Percentiles rank a stretch among this genome's conserved stretches.
These are phyloP conservation scores for Oenanthe melanoleuca DNA, from an alignment of 2,113 vertebrate species.

Conservation along the genomic window DNA sequence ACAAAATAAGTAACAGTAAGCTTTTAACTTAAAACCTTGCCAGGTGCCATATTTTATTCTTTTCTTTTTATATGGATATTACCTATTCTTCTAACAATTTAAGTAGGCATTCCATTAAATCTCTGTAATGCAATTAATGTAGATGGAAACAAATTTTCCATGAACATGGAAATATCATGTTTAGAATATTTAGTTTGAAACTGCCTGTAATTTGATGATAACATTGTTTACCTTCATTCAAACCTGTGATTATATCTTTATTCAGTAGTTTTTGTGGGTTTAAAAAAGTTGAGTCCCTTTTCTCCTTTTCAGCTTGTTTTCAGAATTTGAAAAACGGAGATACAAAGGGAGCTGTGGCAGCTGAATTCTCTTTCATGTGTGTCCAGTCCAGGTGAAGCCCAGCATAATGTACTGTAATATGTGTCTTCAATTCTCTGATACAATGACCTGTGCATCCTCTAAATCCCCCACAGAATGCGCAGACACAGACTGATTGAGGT, in stretches of 20 bases:
- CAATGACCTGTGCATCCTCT: slow-evolving; percentile 62
- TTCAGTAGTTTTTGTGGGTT: slow-evolving; percentile 18
- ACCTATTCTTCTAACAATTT: slow-evolving; percentile 61
- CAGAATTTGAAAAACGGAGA: slow-evolving; percentile 56
- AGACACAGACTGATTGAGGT: slow-evolving; percentile 57
- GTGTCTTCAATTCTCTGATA: slow-evolving; percentile 61
- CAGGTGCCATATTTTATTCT: slow-evolving; percentile 27
- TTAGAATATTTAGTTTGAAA: slow-evolving; percentile 18
- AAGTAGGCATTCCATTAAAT: slow-evolving; percentile 35
- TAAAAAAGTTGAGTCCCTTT: slow-evolving; percentile 47
- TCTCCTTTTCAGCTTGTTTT: slow-evolving; percentile 56
- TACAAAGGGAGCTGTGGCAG: slow-evolving; percentile 61
- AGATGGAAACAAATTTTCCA: slow-evolving; percentile 35
- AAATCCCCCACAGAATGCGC: slow-evolving; percentile 59
- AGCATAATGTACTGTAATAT: slow-evolving; percentile 62
- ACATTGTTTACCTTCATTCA: slow-evolving; percentile 30
- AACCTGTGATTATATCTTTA: not conserved
- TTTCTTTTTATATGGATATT: slow-evolving; percentile 66
- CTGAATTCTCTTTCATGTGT: slow-evolving; percentile 65
- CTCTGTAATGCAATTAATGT: slow-evolving; percentile 30
- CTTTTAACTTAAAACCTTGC: slow-evolving; percentile 49
- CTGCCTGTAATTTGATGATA: not conserved
- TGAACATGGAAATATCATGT: not conserved
- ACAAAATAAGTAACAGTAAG: slow-evolving; percentile 34
- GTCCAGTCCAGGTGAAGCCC: slow-evolving; percentile 60